Conservation (phyloP, 1,140 invertebrate species). For the Adoxophyes honmai region DNA sequence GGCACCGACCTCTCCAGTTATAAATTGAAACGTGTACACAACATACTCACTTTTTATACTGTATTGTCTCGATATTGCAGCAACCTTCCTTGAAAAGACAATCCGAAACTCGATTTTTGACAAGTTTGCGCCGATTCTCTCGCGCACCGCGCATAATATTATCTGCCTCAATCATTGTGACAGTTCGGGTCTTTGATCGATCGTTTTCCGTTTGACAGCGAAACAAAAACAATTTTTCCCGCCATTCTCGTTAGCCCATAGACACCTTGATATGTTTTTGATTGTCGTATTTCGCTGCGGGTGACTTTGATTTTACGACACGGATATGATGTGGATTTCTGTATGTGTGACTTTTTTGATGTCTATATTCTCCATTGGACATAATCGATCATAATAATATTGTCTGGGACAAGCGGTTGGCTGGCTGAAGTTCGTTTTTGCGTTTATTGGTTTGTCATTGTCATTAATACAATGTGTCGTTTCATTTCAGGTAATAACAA, state of each 20-base stretch:
- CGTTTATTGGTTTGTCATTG: too few relatives aligned
- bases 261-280: background rate
- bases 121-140: conserved; percentile 39
- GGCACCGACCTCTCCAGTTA: too few relatives aligned
- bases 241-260: conserved; percentile 18
- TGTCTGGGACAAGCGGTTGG: background rate
- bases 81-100: too few relatives aligned
- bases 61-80: too few relatives aligned
- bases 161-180: conserved; percentile 37
- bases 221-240: conserved; percentile 27
- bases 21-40: too few relatives aligned
- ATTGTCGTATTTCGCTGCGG: background rate
- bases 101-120: conserved; percentile 22
- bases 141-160: conserved; percentile 22
- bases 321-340: background rate
- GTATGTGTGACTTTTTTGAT: background rate
- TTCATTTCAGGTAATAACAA: too few relatives aligned
- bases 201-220: conserved; percentile 28
- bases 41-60: too few relatives aligned
- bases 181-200: conserved; percentile 45
- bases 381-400: conserved; percentile 9
- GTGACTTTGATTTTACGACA: background rate
- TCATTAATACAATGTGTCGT: too few relatives aligned
- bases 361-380: background rate
- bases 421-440: background rate